A percentile compares a stretch with the other conserved stretches of the same genome.
phyloP scores from a whole-genome alignment of 2,113 vertebrate genomes.

The Cyphomyrus plagiostoma region DNA sequence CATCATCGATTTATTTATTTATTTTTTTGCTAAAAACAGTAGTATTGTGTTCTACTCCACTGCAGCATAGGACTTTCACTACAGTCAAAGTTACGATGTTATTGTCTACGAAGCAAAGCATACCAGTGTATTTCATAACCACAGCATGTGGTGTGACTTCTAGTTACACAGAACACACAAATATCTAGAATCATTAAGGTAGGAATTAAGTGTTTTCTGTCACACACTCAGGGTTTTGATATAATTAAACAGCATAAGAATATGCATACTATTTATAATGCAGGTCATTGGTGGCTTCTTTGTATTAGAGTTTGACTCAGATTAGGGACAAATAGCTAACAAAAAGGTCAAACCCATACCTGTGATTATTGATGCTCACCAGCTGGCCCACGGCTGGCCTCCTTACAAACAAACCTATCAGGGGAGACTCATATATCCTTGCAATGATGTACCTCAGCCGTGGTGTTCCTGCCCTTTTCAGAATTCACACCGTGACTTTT shows the following conservation, averaged over 20 bases:
- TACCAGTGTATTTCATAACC: neutral
- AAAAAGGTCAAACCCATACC: neutral
- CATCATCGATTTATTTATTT: neutral
- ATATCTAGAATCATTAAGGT: neutral
- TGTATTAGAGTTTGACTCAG: conserved; percentile 1
- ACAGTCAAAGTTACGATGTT: neutral
- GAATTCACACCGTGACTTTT: neutral
- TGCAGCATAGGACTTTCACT: neutral
- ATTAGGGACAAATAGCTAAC: neutral
- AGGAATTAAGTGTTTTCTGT: neutral
- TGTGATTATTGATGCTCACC: neutral
- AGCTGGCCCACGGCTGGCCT: neutral
- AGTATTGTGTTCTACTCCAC: neutral
- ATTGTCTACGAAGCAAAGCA: neutral
- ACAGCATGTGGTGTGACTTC: neutral
- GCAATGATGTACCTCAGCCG: neutral
- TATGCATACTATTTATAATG: neutral
- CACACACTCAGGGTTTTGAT: neutral
- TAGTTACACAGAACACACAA: neutral
- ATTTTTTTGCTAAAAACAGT: neutral
- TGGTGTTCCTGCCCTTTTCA: neutral
- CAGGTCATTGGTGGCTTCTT: neutral
- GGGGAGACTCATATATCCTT: neutral
- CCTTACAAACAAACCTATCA: neutral
- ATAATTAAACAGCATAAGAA: conserved; percentile 19